phyloP scores from a whole-genome alignment of 2,113 vertebrate species.

The Callocephalon fimbriatum region DNA sequence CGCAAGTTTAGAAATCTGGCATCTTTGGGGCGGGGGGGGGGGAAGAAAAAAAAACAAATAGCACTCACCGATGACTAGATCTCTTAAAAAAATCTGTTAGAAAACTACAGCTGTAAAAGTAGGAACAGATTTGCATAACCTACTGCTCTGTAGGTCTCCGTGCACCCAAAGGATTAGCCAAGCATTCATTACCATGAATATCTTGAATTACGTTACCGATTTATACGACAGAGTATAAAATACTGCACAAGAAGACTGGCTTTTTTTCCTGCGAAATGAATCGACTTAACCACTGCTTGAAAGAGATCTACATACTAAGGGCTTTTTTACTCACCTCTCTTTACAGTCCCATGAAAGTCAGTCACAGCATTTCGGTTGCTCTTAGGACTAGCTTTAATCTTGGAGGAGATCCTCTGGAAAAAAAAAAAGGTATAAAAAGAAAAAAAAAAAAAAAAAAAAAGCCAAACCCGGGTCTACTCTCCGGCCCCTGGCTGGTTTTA shows the following conservation, averaged over 20 bases:
- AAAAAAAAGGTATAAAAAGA: not conserved
- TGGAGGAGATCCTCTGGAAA: conserved; percentile 74
- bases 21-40: not conserved
- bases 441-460: no score
- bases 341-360: conserved; percentile 73
- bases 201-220: conserved; percentile 73
- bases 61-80: conserved; percentile 24
- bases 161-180: conserved; percentile 72
- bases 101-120: conserved; percentile 70
- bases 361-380: conserved; percentile 66
- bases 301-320: conserved; percentile 68
- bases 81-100: conserved; percentile 23
- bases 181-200: conserved; percentile 72
- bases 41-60: not conserved
- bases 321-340: conserved; percentile 79
- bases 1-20: conserved; percentile 38
- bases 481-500: conserved; percentile 67
- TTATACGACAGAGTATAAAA: conserved; percentile 72
- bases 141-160: conserved; percentile 71
- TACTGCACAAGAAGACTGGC: conserved; percentile 43
- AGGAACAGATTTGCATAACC: conserved; percentile 74
- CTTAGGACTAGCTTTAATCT: conserved; percentile 73
- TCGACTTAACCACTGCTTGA: conserved; percentile 57
- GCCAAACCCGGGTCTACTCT: not conserved
- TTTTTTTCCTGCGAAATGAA: conserved; percentile 53